Base-by-base conservation (phyloP, 1,140 invertebrate genomes). In the Drosophila simulans region DNA sequence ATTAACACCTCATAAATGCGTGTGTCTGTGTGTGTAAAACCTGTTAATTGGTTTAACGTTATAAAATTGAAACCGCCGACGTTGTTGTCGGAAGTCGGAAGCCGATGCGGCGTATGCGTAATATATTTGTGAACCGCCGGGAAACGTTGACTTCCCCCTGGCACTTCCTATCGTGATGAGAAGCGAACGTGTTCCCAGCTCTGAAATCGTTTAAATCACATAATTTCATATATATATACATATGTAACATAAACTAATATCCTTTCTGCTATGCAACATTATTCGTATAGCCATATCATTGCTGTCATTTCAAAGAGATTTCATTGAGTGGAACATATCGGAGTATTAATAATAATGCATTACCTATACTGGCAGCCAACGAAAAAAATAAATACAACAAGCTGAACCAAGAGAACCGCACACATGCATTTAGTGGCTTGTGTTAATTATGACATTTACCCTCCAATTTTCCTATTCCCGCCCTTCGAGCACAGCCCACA, bases 41-140 rank as follows among this genome's bases (percentile, higher is more conserved):
- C 71, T 65, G 79, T 88, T 88, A 88, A 88, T 88, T 88, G 84
- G 83, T 89, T 89, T 89, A 79, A 88, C 80, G 63, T 76, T 86
- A 86, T 83, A 83, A 86, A 83, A 88, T 83, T 83, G 70, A 88
- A 88, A 83, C 65, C 83, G 75, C 63, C 62, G 52, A 42, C 59
- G 58, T 70, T 69, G 62, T 66, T 77, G 74, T 66, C 78, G 70
- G 80, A 80, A 76, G 71, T 68, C 71, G 46, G 34, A 53, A 49
- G 71, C 75, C 83, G 27, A 69, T 69, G 75, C 52, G 70, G 58
- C 83, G 83, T 86, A 86, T 88, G 43, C 79, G 75, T 77, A 73
- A 86, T 71, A 74, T 86, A 43, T 77, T 70, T 56, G 20, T n/a
- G 63, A 43, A 27, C 12, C 17, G 12, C 37, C 52, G 52, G 51